These are phyloP conservation scores for Drosophila sp. DNA, from an alignment of 1,140 invertebrate species.

Conservation along the genomic window DNA sequence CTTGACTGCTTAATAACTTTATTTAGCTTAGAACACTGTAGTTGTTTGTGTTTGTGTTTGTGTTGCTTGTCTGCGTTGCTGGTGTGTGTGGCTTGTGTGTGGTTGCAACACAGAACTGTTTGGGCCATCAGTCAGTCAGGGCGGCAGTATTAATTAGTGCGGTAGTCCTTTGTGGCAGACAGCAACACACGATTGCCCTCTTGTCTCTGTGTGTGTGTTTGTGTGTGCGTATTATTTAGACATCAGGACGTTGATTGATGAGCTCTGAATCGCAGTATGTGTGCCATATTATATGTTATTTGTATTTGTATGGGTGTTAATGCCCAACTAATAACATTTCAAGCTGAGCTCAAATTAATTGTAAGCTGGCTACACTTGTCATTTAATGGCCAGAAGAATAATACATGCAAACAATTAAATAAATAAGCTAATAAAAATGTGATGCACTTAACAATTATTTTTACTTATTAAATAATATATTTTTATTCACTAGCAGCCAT, in stretches of 20 bases:
- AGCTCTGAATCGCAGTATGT: constrained; percentile 22
- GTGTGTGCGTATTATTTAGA: constrained; percentile 63
- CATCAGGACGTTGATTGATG: constrained; percentile 80
- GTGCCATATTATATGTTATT: constrained; percentile 16
- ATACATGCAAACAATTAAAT: no score
- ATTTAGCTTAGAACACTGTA: constrained; percentile 72
- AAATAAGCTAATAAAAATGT: no score
- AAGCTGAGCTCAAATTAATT: constrained; percentile 42
- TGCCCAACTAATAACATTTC: constrained; percentile 60
- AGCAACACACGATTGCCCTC: constrained; percentile 36
- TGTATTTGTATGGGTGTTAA: constrained; percentile 53
- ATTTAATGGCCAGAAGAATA: no score
- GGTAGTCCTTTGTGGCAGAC: constrained; percentile 74
- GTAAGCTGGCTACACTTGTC: constrained; percentile 18
- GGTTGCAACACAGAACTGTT: constrained; percentile 58
- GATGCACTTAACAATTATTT: no score
- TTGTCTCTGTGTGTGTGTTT: constrained; percentile 30
- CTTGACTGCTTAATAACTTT: constrained; percentile 73
- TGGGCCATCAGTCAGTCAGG: constrained; percentile 45
- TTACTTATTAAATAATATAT: no score
- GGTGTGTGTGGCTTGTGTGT: constrained; percentile 58
- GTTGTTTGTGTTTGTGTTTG: constrained; percentile 23
- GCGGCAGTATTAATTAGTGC: constrained; percentile 78
- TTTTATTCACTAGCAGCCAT: no score
- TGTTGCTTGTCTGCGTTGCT: constrained; percentile 31